Evolutionary conservation across 2,888 invertebrate genomes (phyloP), one percentile per base, ranked within the genome.

Genomic region (Lydus trimaculatus): DNA sequence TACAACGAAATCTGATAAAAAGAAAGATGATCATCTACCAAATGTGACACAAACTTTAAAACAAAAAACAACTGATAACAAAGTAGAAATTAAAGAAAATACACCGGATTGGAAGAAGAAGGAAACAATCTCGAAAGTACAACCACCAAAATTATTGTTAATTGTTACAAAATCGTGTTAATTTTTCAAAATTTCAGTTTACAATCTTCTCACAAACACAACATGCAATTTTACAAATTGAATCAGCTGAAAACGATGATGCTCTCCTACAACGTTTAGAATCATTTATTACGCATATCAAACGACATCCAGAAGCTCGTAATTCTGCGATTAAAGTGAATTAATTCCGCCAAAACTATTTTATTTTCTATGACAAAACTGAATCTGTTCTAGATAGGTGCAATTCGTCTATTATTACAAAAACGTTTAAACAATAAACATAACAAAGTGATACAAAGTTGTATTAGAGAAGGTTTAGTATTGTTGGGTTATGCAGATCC

Each of bases 401-500:
- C 90, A 0, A 87, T 93, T 52, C 85, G 89, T 11, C 85, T 89
- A 48, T 80, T 94, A 48, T 83, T 94, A 62, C 85, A 88, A 61
- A 86, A 90, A 15, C 86, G 88, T 70, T 80, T 83, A 33, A 84
- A 81, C 85, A 70, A 79, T 13, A 75, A 81, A 70, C 83, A 87
- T 79, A 56, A 58, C 39, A 70, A 82, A 65, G 76, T 84, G 75
- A 74, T 86, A 15, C 70, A 78, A 56, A 81, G 80, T 15, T 79
- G 84, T 17, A 75, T 82, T 11, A 75, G 76, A 58, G 83, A 83
- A 87, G 90, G 91, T 70, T 82, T 91, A 81, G 90, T 93, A 0
- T 84, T 94, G 67, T 83, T 94, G 73, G 95, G 96, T 0, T 88
- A 92, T 81, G 84, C 88, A 0, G 89, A 89, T 58, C 91, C 94